phyloP scores from a whole-genome alignment of 2,113 vertebrate genomes.

The Monopterus albus region DNA sequence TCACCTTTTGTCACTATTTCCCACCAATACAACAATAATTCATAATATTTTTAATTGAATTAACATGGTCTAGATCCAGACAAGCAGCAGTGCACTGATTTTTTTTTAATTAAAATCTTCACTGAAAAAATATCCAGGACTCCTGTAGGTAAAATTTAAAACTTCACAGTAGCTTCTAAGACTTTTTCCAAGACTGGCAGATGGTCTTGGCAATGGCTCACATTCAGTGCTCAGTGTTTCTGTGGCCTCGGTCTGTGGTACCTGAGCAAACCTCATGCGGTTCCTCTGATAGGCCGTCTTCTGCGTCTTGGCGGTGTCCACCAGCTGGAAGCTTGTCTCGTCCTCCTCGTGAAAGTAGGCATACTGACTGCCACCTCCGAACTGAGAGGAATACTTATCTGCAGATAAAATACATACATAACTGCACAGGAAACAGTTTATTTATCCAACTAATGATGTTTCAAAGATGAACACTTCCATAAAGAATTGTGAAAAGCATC shows the following conservation, averaged over 20 bases:
- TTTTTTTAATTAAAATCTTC: no score
- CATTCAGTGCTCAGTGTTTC: neutral
- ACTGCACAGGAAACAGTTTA: neutral
- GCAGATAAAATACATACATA: neutral
- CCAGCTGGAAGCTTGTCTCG: constrained; percentile 97
- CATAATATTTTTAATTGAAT: no score
- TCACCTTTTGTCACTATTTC: no score
- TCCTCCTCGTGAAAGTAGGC: constrained; percentile 99
- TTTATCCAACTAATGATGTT: neutral
- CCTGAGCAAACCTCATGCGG: constrained; percentile 98
- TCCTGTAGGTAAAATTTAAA: no score
- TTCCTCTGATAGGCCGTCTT: constrained; percentile 99
- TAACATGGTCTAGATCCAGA: no score
- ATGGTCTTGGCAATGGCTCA: no score
- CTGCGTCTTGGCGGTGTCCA: constrained; percentile 96
- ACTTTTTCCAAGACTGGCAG: neutral
- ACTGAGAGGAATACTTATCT: constrained; percentile 99
- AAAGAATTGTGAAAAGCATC: neutral
- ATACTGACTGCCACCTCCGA: constrained; percentile 96
- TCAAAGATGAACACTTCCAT: neutral
- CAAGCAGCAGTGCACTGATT: no score
- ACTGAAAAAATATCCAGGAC: no score
- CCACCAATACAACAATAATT: no score
- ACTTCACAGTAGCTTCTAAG: no score
- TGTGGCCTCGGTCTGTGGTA: constrained; percentile 44